These are phyloP conservation scores for Danaus plexippus DNA, from an alignment of 1,140 invertebrate genomes.

Conservation along the genomic window DNA sequence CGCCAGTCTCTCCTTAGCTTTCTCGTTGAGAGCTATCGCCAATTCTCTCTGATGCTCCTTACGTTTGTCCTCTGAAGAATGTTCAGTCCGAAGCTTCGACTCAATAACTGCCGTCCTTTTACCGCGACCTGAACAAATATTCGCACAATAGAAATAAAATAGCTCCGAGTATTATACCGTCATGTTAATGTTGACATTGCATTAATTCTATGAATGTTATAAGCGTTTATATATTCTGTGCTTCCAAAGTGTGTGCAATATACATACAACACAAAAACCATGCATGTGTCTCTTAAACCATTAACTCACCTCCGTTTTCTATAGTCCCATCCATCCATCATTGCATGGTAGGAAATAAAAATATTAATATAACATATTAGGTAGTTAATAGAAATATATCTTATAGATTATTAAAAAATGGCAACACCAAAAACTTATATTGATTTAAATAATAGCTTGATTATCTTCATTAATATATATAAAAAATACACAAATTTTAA, in stretches of 20 bases:
- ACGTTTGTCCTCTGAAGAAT: constrained; percentile 96
- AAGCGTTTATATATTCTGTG: constrained; percentile 1
- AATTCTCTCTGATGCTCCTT: constrained; percentile 98
- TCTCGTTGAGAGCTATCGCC: constrained; percentile 90
- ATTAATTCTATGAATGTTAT: neutral
- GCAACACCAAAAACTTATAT: no score
- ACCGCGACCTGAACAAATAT: constrained; percentile 76
- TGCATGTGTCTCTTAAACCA: constrained; percentile 8
- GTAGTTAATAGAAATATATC: constrained; percentile 17
- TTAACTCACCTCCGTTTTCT: constrained; percentile 64
- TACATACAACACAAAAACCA: constrained; percentile 7
- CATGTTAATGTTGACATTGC: constrained; percentile 1
- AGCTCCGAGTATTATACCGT: neutral
- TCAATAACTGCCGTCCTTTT: constrained; percentile 95
- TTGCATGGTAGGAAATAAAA: constrained; percentile 61
- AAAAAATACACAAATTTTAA: no score
- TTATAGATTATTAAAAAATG: neutral
- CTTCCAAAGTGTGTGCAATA: constrained; percentile 4
- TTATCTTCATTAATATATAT: no score
- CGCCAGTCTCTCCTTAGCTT: constrained; percentile 91
- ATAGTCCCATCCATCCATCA: constrained; percentile 32
- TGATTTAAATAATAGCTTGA: no score
- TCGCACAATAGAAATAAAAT: constrained; percentile 1
- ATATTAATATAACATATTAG: constrained; percentile 32
- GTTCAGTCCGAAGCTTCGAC: constrained; percentile 95